phyloP scores from a whole-genome alignment of 1,140 invertebrate genomes.

The Magallana gigas region DNA sequence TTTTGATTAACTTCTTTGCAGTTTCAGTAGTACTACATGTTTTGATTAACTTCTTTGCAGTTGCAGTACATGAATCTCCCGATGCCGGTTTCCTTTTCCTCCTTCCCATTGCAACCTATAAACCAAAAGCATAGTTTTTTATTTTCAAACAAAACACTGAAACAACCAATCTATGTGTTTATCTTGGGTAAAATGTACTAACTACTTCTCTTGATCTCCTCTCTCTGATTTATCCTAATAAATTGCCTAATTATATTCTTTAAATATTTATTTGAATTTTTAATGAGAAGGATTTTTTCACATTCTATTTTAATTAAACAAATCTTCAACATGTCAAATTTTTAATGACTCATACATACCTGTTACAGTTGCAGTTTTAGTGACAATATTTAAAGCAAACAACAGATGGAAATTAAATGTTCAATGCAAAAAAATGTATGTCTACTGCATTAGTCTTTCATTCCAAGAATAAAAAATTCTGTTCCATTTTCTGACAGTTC shows the following conservation, averaged over 20 bases:
- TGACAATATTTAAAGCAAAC: slow-evolving; percentile 14
- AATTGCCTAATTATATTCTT: slow-evolving; percentile 9
- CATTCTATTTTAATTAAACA: slow-evolving; percentile 24
- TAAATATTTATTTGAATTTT: slow-evolving; percentile 21
- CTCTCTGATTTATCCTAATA: slow-evolving; percentile 17
- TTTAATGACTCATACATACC: slow-evolving; percentile 31
- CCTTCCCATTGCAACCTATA: slow-evolving; percentile 14
- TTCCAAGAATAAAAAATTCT: slow-evolving; percentile 32
- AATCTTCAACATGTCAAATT: slow-evolving; percentile 8
- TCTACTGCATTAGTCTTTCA: slow-evolving; percentile 21
- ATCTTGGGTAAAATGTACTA: slow-evolving; percentile 17
- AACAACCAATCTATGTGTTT: slow-evolving; percentile 13
- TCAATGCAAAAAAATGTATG: slow-evolving; percentile 19
- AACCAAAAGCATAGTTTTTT: slow-evolving; percentile 12
- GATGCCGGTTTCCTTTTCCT: slow-evolving; percentile 10
- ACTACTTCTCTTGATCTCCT: slow-evolving; percentile 16
- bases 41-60: slow-evolving; percentile 21
- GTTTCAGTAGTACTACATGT: neutral
- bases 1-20: slow-evolving; percentile 22
- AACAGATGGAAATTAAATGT: slow-evolving; percentile 2
- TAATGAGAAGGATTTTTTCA: slow-evolving; percentile 17
- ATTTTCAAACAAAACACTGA: slow-evolving; percentile 14
- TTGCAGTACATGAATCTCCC: neutral
- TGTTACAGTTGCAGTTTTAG: neutral
- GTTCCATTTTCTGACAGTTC: slow-evolving; percentile 30